phyloP scores from a whole-genome alignment of 2,797 vertebrate species.

The Sebastiscus albofasciatus region DNA sequence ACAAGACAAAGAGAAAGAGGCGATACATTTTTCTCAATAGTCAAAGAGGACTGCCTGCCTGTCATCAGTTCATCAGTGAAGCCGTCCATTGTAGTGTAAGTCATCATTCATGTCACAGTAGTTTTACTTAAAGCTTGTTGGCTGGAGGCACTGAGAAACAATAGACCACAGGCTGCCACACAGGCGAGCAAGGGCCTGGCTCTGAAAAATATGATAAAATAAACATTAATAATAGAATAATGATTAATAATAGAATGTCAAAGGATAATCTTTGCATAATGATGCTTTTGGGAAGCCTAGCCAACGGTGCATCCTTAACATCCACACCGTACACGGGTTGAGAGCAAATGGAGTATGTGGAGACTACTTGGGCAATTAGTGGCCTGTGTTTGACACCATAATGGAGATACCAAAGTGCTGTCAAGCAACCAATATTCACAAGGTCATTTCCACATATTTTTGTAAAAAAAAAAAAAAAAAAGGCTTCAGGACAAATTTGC shows the following conservation, averaged over 20 bases:
- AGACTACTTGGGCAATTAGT: constrained; percentile 1
- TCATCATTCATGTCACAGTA: constrained; percentile 72
- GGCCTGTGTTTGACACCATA: constrained; percentile 5
- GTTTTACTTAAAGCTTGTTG: constrained; percentile 76
- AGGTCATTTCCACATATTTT: constrained; percentile 3
- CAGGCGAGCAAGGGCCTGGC: constrained; percentile 3
- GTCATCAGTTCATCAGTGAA: constrained; percentile 37
- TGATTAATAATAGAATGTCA: background rate
- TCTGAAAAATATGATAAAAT: constrained; percentile 15
- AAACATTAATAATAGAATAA: background rate
- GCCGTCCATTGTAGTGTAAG: constrained; percentile 33
- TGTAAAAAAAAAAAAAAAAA: background rate
- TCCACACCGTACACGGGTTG: background rate
- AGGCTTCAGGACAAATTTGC: background rate
- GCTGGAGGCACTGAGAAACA: constrained; percentile 70
- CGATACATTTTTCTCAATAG: constrained; percentile 58
- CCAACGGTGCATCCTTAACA: background rate
- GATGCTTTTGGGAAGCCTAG: constrained; percentile 20
- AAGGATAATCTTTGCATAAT: constrained; percentile 22
- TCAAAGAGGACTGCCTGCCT: constrained; percentile 51
- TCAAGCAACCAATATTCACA: background rate
- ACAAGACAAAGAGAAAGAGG: constrained; percentile 11
- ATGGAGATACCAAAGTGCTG: background rate
- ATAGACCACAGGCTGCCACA: background rate
- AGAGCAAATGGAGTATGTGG: background rate